Percentiles rank a stretch among this genome's conserved stretches.
Evolutionary conservation across 2,797 vertebrate species (phyloP).

Genomic region (Merluccius polli): DNA sequence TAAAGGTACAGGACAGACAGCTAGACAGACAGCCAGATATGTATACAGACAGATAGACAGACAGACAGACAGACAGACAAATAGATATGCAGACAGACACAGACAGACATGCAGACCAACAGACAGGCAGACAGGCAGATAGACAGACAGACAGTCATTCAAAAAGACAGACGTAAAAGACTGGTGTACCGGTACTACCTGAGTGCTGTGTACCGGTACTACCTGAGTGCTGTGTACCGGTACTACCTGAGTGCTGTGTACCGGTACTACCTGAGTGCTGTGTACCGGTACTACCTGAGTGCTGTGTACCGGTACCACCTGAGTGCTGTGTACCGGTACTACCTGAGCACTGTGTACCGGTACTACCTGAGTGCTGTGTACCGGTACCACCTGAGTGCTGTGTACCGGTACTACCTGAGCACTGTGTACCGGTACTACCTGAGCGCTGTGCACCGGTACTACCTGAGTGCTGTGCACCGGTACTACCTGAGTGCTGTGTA

Average conservation of each 20-base stretch:
- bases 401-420: no score
- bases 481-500: neutral
- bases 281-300: neutral
- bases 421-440: neutral
- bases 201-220: neutral
- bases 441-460: no score
- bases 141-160: neutral
- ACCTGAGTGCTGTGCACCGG: no score
- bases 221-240: no score
- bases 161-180: conserved; percentile 1
- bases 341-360: no score
- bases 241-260: neutral
- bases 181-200: neutral
- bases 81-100: no score
- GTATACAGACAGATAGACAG: no score
- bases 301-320: neutral
- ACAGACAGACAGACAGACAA: no score
- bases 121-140: neutral
- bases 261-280: no score
- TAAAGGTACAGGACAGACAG: no score
- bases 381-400: neutral
- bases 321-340: neutral
- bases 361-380: neutral
- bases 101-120: neutral
- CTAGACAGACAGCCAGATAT: neutral